These are phyloP conservation scores for Muscicapa comitata DNA, from an alignment of 2,797 vertebrate species.

Conservation along the genomic window DNA sequence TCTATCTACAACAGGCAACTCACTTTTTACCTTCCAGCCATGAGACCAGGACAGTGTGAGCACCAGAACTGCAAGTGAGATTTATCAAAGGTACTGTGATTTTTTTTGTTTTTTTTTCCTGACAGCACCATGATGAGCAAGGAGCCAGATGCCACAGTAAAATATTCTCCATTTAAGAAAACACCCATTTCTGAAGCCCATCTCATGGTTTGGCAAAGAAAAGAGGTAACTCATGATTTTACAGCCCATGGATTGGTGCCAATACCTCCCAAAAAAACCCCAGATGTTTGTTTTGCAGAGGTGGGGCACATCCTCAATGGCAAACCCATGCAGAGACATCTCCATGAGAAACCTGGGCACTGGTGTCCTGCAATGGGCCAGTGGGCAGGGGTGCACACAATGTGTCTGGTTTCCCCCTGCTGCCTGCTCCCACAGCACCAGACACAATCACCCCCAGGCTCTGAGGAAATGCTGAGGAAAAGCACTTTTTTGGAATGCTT, in stretches of 20 bases:
- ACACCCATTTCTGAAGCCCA: neutral
- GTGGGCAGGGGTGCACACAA: neutral
- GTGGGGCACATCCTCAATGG: neutral
- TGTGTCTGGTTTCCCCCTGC: accelerated
- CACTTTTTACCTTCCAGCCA: neutral
- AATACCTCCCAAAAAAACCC: neutral
- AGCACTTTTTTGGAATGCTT: neutral
- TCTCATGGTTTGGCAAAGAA: neutral
- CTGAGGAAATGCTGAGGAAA: neutral
- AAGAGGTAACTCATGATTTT: neutral
- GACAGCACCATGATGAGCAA: neutral
- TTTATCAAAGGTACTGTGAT: neutral
- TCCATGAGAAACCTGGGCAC: neutral
- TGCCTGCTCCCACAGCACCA: neutral
- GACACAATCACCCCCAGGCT: neutral
- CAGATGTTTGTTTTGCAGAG: neutral
- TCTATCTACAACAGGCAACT: neutral
- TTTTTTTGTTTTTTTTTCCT: neutral
- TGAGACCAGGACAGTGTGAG: accelerated
- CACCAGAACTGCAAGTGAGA: neutral
- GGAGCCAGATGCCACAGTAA: neutral
- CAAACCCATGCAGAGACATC: neutral
- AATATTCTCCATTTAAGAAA: neutral
- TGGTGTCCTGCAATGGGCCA: neutral
- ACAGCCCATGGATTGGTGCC: neutral